Evolutionary conservation across 2,797 vertebrate genomes (phyloP), one percentile per base, ranked within the genome.

Genomic region (Intellagama lesueurii): DNA sequence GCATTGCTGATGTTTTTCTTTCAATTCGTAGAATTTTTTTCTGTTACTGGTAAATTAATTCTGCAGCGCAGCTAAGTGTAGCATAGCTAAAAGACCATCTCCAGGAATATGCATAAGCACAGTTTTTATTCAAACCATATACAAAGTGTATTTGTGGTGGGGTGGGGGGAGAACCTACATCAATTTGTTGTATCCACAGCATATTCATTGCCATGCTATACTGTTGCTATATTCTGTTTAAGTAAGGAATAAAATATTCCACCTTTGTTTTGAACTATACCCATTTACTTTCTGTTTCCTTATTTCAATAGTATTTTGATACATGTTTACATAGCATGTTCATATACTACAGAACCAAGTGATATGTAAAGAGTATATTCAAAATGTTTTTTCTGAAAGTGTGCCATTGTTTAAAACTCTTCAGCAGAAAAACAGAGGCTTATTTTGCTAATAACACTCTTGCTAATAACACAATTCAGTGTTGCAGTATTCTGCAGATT

Each of bases 1-100:
- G 94, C 91, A 92, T 94, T 96, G 93, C 94, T 96, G 92, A 90
- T 94, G 89, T 92, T 94, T 90, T 95, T 64, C 94, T 94, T 80
- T 92, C 88, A 91, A 92, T 92, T 75, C 88, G 83, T 93, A 91
- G 90, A 92, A 94, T 94, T 94, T 76, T 88, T 88, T 87, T 87
- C 73, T 93, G 87, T 90, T 95, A 92, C 86, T 83, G 92, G 90
- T 75, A 35, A 93, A 92, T 94, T 91, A 94, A 88, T 94, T 95
- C 95, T 94, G 22, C 73, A 86, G 81, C 77, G 88, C 88, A 79
- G 66, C 92, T 95, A 91, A 95, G 91, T 94, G 68, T 87, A 91
- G 70, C 80, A 0, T 72, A 76, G 24, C 87, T 90, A 73, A 77
- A 85, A 92, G 92, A 92, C 56, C 76, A 88, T 92, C 82, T 92